Evolutionary conservation across 2,113 vertebrate genomes (phyloP).

Genomic region (Thinocorus orbignyianus): DNA sequence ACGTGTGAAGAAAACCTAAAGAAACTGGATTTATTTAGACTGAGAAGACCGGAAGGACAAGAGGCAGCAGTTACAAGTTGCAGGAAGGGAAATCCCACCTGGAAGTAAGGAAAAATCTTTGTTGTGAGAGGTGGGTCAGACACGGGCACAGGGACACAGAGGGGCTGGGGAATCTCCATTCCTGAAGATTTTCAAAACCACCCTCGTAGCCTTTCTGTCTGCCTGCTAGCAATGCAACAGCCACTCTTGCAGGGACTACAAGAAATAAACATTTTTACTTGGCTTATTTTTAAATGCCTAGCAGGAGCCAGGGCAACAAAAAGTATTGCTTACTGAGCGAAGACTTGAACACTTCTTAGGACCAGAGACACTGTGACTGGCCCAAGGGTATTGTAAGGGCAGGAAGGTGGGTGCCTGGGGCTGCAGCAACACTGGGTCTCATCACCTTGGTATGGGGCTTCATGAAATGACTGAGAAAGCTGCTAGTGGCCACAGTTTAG

Average conservation of each 20-base stretch:
- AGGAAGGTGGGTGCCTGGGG: constrained; percentile 9
- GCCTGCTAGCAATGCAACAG: not conserved
- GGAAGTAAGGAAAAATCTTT: not conserved
- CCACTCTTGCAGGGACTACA: not conserved
- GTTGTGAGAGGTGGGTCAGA: not conserved
- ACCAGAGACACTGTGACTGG: not conserved
- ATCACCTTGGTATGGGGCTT: constrained; percentile 23
- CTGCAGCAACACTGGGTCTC: not conserved
- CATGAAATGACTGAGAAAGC: constrained; percentile 26
- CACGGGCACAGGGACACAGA: not conserved
- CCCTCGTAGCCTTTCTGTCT: not conserved
- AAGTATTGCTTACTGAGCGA: not conserved
- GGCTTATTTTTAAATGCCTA: not conserved
- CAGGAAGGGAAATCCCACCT: not conserved
- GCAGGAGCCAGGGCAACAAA: not conserved
- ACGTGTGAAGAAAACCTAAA: not conserved
- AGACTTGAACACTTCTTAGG: not conserved
- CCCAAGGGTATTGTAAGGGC: not conserved
- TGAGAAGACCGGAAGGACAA: not conserved
- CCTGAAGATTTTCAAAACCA: not conserved
- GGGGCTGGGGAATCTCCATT: not conserved
- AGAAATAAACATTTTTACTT: not conserved
- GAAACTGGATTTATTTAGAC: not conserved
- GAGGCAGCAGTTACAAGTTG: not conserved
- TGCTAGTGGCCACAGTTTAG: not conserved